Evolutionary conservation across 2,888 invertebrate species (phyloP), one percentile per base, ranked within the genome.

Genomic region (Eledona agricola): DNA sequence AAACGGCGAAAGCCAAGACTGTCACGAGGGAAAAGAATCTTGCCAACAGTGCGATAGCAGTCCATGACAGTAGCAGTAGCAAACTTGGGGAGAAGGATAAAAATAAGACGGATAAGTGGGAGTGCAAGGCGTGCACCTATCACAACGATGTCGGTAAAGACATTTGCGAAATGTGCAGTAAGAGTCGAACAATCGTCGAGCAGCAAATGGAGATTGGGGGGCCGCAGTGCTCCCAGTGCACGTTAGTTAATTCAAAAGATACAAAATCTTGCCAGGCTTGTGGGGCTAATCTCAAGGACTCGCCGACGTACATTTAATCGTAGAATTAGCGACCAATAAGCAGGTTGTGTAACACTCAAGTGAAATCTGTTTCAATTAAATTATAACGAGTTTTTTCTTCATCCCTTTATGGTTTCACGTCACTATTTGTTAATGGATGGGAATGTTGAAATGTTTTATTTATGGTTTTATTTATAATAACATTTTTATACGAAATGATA

Each of bases 121-220:
- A 84, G 55, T 90, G 90, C 69, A 78, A 78, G 0, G 81, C 83
- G 0, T 90, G 90, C 73, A 90, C 90, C 0, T 90, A 80, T 70
- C 71, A 86, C 6, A 90, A 90, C 66, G 73, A 73, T 1, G 64
- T 71, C 0, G 63, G 69, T 0, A 72, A 73, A 11, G 80, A 81
- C 5, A 86, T 87, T 11, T 90, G 90, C 69, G 88, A 88, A 56
- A 89, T 90, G 82, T 90, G 90, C 65, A 83, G 85, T 11, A 89
- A 88, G 69, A 75, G 73, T 53, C 66, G 66, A 4, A 55, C 56
- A 3, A 62, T 65, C 6, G 57, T 59, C 6, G 67, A 82, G 12
- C 80, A 81, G 55, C 86, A 87, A 0, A 76, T 89, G 29, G 83
- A 84, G 9, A 85, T 88, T 4, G 89, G 90, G 0, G 89, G 89